These are phyloP conservation scores for Prosapia bicincta DNA, from an alignment of 2,888 invertebrate species.

Conservation along the genomic window DNA sequence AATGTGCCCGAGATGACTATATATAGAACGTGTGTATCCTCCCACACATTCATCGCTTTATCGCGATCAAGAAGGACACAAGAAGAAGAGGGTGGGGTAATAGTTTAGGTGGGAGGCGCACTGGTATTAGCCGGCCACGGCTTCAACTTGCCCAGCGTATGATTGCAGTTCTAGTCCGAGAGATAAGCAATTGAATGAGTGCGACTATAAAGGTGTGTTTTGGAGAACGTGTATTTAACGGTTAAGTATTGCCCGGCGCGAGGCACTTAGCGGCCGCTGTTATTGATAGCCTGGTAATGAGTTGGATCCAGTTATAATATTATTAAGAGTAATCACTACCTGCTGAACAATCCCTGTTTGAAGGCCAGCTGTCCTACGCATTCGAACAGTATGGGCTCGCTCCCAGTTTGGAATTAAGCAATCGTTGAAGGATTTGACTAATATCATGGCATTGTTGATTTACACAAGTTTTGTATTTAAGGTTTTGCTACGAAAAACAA, in stretches of 20 bases:
- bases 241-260: not conserved
- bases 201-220: not conserved
- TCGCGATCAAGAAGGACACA: not conserved
- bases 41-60: not conserved
- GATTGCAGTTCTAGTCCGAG: not conserved
- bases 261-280: not conserved
- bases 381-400: too few relatives aligned
- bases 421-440: too few relatives aligned
- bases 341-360: not conserved
- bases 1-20: not conserved
- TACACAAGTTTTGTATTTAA: too few relatives aligned
- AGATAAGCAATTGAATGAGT: not conserved
- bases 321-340: not conserved
- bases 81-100: not conserved
- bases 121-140: not conserved
- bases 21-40: not conserved
- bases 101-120: not conserved
- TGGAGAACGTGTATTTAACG: not conserved
- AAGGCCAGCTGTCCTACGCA: not conserved
- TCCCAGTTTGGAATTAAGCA: too few relatives aligned
- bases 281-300: not conserved
- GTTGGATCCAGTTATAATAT: too few relatives aligned
- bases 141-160: not conserved
- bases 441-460: too few relatives aligned
- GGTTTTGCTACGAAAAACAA: too few relatives aligned